Evolutionary conservation across 2,888 invertebrate genomes (phyloP).

Genomic region (Isotomurus palustris): DNA sequence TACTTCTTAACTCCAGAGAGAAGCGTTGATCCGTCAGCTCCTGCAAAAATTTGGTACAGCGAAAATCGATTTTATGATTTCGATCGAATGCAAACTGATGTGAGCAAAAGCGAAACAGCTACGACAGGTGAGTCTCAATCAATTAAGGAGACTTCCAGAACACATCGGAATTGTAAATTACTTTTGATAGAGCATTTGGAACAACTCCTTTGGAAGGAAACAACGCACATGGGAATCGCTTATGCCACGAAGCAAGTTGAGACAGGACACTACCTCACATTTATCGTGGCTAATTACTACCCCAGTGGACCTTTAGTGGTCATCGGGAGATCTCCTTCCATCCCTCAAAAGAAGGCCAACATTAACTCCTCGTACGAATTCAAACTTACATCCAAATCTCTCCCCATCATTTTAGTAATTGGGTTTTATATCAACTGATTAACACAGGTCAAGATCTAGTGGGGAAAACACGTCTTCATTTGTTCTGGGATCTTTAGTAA

Average conservation of each 20-base stretch:
- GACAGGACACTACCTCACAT: slow-evolving; percentile 15
- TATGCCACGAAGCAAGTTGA: slow-evolving; percentile 5
- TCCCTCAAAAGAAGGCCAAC: too few species aligned
- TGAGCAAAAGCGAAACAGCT: slow-evolving; percentile 4
- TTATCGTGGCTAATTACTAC: slow-evolving; percentile 16
- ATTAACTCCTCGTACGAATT: too few species aligned
- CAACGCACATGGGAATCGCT: neutral
- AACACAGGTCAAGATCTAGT: too few species aligned
- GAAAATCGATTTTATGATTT: slow-evolving; percentile 10
- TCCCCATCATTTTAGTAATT: too few species aligned
- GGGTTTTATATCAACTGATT: too few species aligned
- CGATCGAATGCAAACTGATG: neutral
- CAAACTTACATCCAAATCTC: too few species aligned
- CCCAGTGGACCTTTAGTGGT: too few species aligned
- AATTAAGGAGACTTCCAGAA: neutral
- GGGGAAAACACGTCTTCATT: too few species aligned
- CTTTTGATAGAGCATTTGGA: slow-evolving; percentile 9
- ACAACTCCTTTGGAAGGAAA: slow-evolving; percentile 20
- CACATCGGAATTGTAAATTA: neutral
- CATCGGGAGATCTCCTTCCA: too few species aligned
- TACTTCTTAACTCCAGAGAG: slow-evolving; percentile 7
- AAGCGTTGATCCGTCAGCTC: neutral
- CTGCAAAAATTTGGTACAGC: neutral
- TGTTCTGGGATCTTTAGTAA: too few species aligned
- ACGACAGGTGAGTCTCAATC: neutral